phyloP scores from a whole-genome alignment of 2,888 invertebrate genomes.

The Macrosiphum euphorbiae region DNA sequence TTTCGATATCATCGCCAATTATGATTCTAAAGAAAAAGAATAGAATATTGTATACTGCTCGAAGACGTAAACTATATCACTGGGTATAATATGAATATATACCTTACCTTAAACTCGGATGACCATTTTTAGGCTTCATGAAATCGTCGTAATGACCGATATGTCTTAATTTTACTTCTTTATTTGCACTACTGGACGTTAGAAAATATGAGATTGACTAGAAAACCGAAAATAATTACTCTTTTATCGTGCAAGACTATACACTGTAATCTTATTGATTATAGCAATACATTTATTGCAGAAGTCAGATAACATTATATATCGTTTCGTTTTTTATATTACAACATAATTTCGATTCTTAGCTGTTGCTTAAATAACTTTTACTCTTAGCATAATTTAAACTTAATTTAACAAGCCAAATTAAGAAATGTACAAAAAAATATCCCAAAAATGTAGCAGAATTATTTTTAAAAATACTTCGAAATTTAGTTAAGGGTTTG shows the following conservation, averaged over 20 bases:
- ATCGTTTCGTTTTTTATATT: too few relatives aligned
- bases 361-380: background rate
- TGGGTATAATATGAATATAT: background rate
- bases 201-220: slow-evolving; percentile 42
- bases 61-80: background rate
- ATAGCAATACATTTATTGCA: background rate
- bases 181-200: background rate
- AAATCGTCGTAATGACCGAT: slow-evolving; percentile 42
- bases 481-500: too few relatives aligned
- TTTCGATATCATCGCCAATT: background rate
- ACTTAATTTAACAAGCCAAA: background rate
- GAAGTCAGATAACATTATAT: background rate
- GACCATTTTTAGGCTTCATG: slow-evolving; percentile 38
- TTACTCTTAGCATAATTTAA: background rate
- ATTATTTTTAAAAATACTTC: too few relatives aligned
- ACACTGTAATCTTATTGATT: background rate
- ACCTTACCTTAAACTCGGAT: slow-evolving; percentile 27
- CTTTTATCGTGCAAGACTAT: background rate
- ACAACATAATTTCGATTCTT: too few relatives aligned
- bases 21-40: slow-evolving; percentile 6
- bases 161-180: slow-evolving; percentile 1
- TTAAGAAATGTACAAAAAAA: too few relatives aligned
- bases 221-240: slow-evolving; percentile 3
- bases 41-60: background rate
- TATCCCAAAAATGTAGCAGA: background rate